Evolutionary conservation across 2,113 vertebrate species (phyloP).

Genomic region (Tragelaphus imberbis): DNA sequence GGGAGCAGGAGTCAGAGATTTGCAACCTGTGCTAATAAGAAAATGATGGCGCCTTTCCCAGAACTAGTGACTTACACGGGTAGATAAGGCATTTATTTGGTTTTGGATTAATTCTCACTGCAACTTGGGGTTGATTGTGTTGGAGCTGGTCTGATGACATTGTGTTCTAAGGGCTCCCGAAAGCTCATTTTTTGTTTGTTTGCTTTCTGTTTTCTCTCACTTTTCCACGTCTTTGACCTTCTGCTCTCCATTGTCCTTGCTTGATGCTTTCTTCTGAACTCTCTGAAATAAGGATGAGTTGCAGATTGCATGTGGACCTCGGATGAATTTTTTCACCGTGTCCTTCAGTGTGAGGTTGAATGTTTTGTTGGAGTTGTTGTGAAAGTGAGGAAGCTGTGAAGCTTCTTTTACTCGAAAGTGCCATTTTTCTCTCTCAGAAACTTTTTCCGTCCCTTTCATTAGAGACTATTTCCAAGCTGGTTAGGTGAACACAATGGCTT

Average conservation of each 20-base stretch:
- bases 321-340: background rate
- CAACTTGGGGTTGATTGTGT: background rate
- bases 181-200: background rate
- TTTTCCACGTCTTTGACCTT: background rate
- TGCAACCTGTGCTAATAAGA: background rate
- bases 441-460: background rate
- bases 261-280: background rate
- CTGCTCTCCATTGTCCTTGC: background rate
- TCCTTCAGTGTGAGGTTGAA: background rate
- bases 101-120: background rate
- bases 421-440: background rate
- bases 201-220: background rate
- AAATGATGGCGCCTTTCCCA: background rate
- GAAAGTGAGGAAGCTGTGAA: background rate
- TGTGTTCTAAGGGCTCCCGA: background rate
- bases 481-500: background rate
- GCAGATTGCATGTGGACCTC: background rate
- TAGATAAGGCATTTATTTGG: background rate
- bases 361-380: background rate
- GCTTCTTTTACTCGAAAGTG: constrained; percentile 13
- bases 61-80: background rate
- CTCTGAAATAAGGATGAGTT: background rate
- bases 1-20: background rate
- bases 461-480: constrained; percentile 48
- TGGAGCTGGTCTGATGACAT: background rate